A percentile compares a stretch with the other conserved stretches of the same genome.
Conservation (phyloP, 2,113 vertebrate genomes). For the Mormyrus iriodes region DNA sequence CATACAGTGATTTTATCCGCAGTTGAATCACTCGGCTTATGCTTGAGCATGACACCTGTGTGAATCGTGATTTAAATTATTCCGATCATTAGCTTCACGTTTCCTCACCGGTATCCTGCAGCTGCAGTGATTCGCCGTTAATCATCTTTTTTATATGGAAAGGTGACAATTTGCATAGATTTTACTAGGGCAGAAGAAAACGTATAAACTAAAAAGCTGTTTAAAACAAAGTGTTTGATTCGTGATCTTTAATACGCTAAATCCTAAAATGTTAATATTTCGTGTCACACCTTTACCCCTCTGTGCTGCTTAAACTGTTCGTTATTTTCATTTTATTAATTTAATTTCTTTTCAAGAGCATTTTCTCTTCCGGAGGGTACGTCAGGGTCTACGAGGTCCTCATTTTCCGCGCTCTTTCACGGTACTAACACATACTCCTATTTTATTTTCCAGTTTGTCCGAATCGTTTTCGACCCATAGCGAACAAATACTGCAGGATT, state of each 20-base stretch:
- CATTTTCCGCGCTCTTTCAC: neutral
- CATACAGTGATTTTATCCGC: neutral
- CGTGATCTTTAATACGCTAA: neutral
- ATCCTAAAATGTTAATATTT: neutral
- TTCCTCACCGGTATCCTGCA: neutral
- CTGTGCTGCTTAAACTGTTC: neutral
- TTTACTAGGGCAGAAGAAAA: neutral
- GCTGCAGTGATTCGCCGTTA: neutral
- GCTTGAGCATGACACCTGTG: slow-evolving; percentile 7
- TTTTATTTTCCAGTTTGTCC: neutral
- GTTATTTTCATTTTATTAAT: neutral
- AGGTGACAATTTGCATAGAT: neutral
- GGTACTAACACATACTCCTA: neutral
- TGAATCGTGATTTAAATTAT: neutral
- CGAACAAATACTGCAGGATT: neutral
- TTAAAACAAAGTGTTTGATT: neutral
- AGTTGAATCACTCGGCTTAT: neutral
- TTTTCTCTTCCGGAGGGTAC: neutral
- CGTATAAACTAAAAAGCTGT: neutral
- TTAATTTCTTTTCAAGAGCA: neutral
- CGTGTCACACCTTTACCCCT: neutral
- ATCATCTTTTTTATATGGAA: neutral
- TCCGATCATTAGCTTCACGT: neutral
- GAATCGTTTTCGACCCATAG: neutral
- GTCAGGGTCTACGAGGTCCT: neutral